Evolutionary conservation across 2,888 invertebrate species (phyloP).

Genomic region (Muschampia plurimacula): DNA sequence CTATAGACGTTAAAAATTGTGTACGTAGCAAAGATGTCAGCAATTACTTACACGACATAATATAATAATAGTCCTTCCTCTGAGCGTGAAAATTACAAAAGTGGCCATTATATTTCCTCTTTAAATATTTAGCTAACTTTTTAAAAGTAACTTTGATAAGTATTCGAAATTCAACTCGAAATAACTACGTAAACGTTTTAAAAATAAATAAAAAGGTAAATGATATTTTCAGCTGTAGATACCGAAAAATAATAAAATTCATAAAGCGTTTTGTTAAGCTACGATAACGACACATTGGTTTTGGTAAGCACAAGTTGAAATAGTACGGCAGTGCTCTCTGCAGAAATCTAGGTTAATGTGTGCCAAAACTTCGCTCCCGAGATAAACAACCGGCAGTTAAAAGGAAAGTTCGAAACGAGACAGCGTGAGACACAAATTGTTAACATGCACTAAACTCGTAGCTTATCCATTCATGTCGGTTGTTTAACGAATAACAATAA

Average conservation of each 20-base stretch:
- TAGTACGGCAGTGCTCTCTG: background rate
- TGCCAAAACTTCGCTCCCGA: constrained; percentile 19
- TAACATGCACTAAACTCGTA: background rate
- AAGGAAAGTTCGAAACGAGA: constrained; percentile 22
- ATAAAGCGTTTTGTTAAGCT: background rate
- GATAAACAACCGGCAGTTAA: constrained; percentile 26
- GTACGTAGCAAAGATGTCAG: too few species aligned
- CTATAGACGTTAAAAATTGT: too few species aligned
- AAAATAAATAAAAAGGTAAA: too few species aligned
- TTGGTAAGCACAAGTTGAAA: constrained; percentile 7
- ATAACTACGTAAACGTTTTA: too few species aligned
- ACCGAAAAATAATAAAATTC: background rate
- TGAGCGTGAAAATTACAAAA: too few species aligned
- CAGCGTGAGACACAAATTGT: constrained; percentile 6
- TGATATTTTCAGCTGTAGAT: background rate
- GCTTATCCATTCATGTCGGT: background rate
- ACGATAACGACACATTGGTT: background rate
- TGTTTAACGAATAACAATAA: background rate
- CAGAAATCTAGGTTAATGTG: constrained; percentile 33
- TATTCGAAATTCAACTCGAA: too few species aligned
- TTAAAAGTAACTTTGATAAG: too few species aligned
- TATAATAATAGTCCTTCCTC: too few species aligned
- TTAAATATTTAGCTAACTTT: too few species aligned
- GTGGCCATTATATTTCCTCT: too few species aligned
- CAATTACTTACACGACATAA: too few species aligned